Evolutionary conservation across 1,140 invertebrate species (phyloP).

Genomic region (Sycophila sp.): DNA sequence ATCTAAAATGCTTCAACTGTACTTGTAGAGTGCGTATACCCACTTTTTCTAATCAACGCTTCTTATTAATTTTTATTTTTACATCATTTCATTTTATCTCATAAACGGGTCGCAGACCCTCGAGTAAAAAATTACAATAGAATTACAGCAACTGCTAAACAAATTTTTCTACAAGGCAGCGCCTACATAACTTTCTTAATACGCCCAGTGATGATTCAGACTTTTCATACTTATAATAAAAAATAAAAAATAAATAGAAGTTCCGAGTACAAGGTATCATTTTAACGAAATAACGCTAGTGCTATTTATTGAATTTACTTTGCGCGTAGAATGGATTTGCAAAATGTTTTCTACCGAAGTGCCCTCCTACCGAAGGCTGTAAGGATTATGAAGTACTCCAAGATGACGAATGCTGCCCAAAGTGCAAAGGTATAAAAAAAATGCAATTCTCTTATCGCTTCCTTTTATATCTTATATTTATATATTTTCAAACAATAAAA

Average conservation of each 20-base stretch:
- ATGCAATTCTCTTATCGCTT: no score
- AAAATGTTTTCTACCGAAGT: constrained; percentile 72
- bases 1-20: constrained; percentile 54
- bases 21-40: constrained; percentile 56
- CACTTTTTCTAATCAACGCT: neutral
- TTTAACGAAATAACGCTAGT: no score
- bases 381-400: constrained; percentile 70
- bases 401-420: constrained; percentile 71
- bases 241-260: neutral
- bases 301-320: no score
- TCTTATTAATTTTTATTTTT: neutral
- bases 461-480: no score
- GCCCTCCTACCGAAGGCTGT: constrained; percentile 75
- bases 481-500: constrained; percentile 15
- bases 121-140: no score
- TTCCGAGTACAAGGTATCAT: no score
- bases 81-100: no score
- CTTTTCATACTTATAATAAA: neutral
- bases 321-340: constrained; percentile 77
- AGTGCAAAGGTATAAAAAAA: constrained; percentile 82
- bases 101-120: no score
- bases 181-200: no score
- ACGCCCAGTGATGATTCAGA: no score
- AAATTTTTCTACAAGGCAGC: no score
- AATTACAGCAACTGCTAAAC: no score